Conservation (phyloP, 2,888 invertebrate genomes). For the Stenurella melanura region DNA sequence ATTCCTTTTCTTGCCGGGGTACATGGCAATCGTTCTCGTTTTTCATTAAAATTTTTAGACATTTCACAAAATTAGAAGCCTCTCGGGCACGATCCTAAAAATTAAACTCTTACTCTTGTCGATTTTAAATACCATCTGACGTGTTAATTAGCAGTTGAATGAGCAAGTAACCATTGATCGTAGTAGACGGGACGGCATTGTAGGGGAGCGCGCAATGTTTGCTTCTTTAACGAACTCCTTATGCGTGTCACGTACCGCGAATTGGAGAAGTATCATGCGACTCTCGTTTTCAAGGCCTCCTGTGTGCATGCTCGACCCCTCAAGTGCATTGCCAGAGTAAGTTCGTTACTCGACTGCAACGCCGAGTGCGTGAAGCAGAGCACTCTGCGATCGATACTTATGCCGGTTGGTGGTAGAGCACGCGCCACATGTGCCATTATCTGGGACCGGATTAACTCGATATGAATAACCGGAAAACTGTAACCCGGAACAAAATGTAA, state of each 20-base stretch:
- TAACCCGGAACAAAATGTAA: constrained; percentile 63
- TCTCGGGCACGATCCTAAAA: no score
- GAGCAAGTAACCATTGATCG: constrained; percentile 21
- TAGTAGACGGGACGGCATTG: not conserved
- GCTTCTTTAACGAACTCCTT: constrained; percentile 61
- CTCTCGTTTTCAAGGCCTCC: constrained; percentile 59
- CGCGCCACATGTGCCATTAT: constrained; percentile 63
- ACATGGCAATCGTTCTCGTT: no score
- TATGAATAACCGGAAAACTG: constrained; percentile 63
- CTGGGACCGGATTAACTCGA: constrained; percentile 61
- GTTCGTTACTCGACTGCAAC: constrained; percentile 52
- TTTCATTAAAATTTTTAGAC: no score
- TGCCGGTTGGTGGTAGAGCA: constrained; percentile 54
- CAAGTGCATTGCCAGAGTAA: constrained; percentile 47
- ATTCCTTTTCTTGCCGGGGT: no score
- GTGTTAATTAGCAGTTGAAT: not conserved
- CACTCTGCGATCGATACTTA: constrained; percentile 57
- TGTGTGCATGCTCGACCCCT: constrained; percentile 44
- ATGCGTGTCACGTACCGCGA: constrained; percentile 62
- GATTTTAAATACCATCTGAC: not conserved
- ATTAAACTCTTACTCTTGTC: not conserved
- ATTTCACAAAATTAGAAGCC: no score
- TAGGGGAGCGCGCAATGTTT: constrained; percentile 49
- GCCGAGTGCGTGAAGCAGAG: constrained; percentile 50
- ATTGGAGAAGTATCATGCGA: constrained; percentile 59